Base-by-base conservation (phyloP, 2,113 vertebrate species). In the Ictidomys tridecemlineatus region DNA sequence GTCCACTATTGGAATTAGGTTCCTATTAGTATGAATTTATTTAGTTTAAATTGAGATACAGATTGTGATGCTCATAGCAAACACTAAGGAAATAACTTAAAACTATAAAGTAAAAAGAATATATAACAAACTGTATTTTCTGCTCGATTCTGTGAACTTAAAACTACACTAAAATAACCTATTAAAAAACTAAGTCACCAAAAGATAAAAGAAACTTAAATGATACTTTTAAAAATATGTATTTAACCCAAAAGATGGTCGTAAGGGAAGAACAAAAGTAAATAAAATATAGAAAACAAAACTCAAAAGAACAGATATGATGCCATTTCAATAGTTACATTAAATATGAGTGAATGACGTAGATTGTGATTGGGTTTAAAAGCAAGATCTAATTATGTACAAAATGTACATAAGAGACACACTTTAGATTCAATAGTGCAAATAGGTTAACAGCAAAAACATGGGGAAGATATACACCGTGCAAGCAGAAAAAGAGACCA, bases 11-110 rank as follows among this genome's bases (percentile, higher is more conserved):
- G 26, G 26, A 95, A 85, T 85, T 69, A 85, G 34, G 72, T 88
- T 65, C 74, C 28, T 74, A 65, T 63, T 42, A 89, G 74, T 80
- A 65, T 72, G 39, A 80, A 89, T 18, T 58, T 30, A 8, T 85
- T 94, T 85, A 34, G 34, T 77, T 90, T 90, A 90, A 42, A 28
- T 90, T 77, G 85, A 53, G 34, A 72, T 24, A n/a, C 14, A 85
- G 76, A 67, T 76, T 94, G 37, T 34, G 78, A 95, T 85, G 16
- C 5, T 30, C 39, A 85, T 34, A 51, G 39, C 32, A 91, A 91
- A 61, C 51, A 53, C 26, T 89, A 39, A 79, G 73, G 77, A 48
- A 78, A 91, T 72, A 53, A 51, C 51, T 85, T 70, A 1, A 42
- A 91, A 95, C 85, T 85, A 34, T 28, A 39, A 69, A 58, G 58